These are phyloP conservation scores for Aporophyla lueneburgensis DNA, from an alignment of 2,888 invertebrate genomes.

Conservation along the genomic window DNA sequence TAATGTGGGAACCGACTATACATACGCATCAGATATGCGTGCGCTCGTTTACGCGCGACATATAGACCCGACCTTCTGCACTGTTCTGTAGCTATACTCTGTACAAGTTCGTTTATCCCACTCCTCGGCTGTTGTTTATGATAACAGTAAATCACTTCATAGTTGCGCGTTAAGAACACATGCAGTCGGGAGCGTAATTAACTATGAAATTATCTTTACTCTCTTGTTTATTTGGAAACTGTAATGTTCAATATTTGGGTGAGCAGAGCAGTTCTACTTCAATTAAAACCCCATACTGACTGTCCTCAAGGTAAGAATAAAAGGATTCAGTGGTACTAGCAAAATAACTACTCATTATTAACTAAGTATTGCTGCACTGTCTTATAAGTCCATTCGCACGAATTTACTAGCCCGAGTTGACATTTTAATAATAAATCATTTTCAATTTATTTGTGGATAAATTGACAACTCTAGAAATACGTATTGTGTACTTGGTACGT, in stretches of 20 bases:
- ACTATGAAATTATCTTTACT: conserved; percentile 42
- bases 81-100: conserved; percentile 33
- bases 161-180: conserved; percentile 48
- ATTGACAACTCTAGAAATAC: no score
- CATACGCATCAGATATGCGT: not conserved
- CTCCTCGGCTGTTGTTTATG: conserved; percentile 55
- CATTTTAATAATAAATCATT: no score
- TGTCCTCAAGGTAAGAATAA: not conserved
- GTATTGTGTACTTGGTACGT: no score
- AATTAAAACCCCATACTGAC: not conserved
- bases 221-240: conserved; percentile 20
- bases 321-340: not conserved
- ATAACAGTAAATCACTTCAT: conserved; percentile 62
- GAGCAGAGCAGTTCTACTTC: not conserved
- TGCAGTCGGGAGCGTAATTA: conserved; percentile 43
- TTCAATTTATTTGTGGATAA: no score
- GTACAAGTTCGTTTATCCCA: conserved; percentile 59
- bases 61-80: conserved; percentile 2
- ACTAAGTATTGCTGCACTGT: not conserved
- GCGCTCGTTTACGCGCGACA: no score
- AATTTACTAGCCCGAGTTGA: no score
- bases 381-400: no score
- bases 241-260: conserved; percentile 11
- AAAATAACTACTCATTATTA: no score
- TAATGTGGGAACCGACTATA: not conserved